Percentiles rank a stretch among this genome's conserved stretches.
Evolutionary conservation across 2,888 invertebrate genomes (phyloP).

Genomic region (Hyposoter didymator): DNA sequence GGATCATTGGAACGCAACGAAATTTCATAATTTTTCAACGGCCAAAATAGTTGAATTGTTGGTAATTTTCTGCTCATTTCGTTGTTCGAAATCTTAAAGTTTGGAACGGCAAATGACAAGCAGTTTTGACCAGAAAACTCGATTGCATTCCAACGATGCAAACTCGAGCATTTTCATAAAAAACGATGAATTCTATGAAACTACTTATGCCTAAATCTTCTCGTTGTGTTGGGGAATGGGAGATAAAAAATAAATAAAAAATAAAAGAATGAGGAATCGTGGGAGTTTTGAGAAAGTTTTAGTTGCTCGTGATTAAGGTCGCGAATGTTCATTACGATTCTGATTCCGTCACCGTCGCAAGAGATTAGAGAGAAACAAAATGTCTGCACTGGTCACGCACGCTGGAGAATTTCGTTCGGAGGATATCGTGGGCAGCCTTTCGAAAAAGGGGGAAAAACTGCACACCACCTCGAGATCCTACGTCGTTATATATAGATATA

Average conservation of each 20-base stretch:
- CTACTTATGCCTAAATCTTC: conserved; percentile 33
- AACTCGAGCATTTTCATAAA: background rate
- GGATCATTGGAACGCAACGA: background rate
- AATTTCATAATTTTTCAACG: background rate
- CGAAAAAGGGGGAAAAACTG: conserved; percentile 42
- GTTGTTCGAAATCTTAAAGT: background rate
- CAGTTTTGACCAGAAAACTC: background rate
- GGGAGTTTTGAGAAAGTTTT: conserved; percentile 13
- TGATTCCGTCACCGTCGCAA: conserved; percentile 41
- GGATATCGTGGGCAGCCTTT: conserved; percentile 59
- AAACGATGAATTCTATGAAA: conserved; percentile 34
- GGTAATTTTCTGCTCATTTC: background rate
- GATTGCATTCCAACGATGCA: background rate
- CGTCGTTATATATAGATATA: conserved; percentile 27
- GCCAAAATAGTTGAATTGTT: too few relatives aligned
- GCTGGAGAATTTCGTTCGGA: conserved; percentile 59
- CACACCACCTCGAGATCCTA: conserved; percentile 35
- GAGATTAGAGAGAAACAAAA: conserved; percentile 8
- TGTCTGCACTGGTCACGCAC: conserved; percentile 45
- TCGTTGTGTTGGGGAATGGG: conserved; percentile 13
- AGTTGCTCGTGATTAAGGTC: conserved; percentile 27
- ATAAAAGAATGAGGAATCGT: conserved; percentile 21
- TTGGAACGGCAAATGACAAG: too few relatives aligned
- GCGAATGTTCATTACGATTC: conserved; percentile 50
- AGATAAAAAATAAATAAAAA: conserved; percentile 58